Percentiles rank a stretch among this genome's conserved stretches.
Conservation (phyloP, 2,113 vertebrate genomes). For the Oenanthe oenanthe region DNA sequence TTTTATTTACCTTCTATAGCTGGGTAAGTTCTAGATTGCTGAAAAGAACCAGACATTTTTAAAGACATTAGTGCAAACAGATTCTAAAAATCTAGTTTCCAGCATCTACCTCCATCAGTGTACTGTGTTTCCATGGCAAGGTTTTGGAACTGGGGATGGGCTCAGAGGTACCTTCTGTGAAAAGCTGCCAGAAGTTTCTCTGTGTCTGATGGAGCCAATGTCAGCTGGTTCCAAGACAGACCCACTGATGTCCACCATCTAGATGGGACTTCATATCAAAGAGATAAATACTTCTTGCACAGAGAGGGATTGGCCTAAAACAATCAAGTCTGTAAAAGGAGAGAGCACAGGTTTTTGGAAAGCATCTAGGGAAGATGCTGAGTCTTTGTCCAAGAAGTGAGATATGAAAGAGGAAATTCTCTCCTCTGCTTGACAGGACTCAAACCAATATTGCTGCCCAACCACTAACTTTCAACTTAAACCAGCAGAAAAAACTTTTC, state of each 20-base stretch:
- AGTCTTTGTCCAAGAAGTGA: background rate
- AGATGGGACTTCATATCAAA: background rate
- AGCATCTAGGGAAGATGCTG: background rate
- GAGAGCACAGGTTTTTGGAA: background rate
- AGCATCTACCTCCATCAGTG: background rate
- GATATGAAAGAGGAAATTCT: background rate
- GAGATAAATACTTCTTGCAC: background rate
- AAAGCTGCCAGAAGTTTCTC: background rate
- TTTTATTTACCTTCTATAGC: background rate
- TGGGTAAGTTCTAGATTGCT: background rate
- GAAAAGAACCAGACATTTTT: background rate
- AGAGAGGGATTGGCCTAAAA: background rate
- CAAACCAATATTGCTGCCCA: background rate
- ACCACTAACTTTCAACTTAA: background rate
- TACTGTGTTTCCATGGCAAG: background rate
- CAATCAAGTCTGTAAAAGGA: background rate
- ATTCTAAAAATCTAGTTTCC: background rate
- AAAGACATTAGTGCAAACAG: background rate
- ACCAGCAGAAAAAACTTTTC: background rate
- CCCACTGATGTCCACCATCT: background rate
- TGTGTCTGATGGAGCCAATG: background rate
- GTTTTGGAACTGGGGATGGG: background rate
- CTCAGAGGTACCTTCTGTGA: background rate
- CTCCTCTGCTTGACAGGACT: background rate
- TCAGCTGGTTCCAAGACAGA: background rate